These are phyloP conservation scores for Enhydra lutris DNA, from an alignment of 2,113 vertebrate genomes.

Conservation along the genomic window DNA sequence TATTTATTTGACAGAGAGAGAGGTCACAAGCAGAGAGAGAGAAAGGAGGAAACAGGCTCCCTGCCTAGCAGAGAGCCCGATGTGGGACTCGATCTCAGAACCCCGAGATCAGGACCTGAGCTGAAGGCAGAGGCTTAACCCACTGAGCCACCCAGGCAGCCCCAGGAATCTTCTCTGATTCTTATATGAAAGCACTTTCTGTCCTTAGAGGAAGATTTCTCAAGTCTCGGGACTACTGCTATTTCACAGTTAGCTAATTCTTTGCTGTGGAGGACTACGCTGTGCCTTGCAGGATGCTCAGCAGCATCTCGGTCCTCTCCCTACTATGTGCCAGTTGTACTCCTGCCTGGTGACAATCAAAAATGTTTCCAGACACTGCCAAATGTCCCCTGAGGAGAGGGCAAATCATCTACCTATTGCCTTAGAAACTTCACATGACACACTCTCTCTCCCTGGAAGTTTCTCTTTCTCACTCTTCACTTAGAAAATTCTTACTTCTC, in stretches of 20 bases:
- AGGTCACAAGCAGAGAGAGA: too few species aligned
- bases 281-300: not conserved
- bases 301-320: rapidly evolving
- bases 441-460: not conserved
- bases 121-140: too few species aligned
- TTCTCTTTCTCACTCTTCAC: not conserved
- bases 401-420: not conserved
- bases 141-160: too few species aligned
- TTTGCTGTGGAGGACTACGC: not conserved
- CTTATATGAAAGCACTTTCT: not conserved
- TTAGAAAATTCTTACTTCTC: not conserved
- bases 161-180: not conserved
- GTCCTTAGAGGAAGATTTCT: not conserved
- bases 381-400: not conserved
- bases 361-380: not conserved
- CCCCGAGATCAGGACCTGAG: too few species aligned
- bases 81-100: too few species aligned
- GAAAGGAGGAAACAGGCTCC: too few species aligned
- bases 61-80: too few species aligned
- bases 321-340: not conserved
- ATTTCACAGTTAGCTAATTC: not conserved
- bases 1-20: too few species aligned
- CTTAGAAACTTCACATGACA: not conserved
- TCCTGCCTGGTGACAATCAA: not conserved
- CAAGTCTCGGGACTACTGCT: not conserved